Base-by-base conservation (phyloP, 37 sponge, comb jelly and placozoan genomes). In the Geodia barretti region DNA sequence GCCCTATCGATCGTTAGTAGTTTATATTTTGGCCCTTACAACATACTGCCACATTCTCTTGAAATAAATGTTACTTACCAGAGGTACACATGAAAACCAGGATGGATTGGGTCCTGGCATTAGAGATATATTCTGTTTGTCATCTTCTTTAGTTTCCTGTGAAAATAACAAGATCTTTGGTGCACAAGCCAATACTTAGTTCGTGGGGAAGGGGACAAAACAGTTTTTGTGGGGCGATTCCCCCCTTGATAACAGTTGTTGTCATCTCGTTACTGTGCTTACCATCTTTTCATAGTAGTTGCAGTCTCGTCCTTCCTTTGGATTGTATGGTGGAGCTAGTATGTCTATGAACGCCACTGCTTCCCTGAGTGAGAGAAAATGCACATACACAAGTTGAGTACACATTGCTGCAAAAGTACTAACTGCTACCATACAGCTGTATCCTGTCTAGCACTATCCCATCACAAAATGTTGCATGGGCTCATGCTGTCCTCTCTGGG, bases 271-370 rank as follows among this genome's bases (percentile, higher is more conserved):
- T 3, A 29, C 64, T 63, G 64, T 25, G 8, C 54, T 14, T 47
- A 47, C 54, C 54, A 47, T 47, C 14, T 68, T 29, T 2, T 30
- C 58, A 70, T 83, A 91, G 71, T 91, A 91, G 26, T 69, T 78
- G 69, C 91, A 91, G 54, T 91, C 87, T 78, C 91, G 69, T 24
- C 83, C 87, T 20, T 66, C 20, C 0, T 80, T 70, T 19, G 91
- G 88, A 32, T 86, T 60, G 31, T 93, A 93, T 14, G 94, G 88
- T 34, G 94, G 94, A 25, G 76, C 77, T 0, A 93, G 73, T 21
- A 93, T 87, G 42, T 93, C 94, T 34, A 93, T 42, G 38, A 93
- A 90, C 14, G 88, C 94, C 36, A 87, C 91, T 61, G 84, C 76
- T 54, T 77, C 77, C 78, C 94, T 92, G 83, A 47, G 54, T 17